Conservation (phyloP, 2,113 vertebrate species). For the Glareola pratincola region DNA sequence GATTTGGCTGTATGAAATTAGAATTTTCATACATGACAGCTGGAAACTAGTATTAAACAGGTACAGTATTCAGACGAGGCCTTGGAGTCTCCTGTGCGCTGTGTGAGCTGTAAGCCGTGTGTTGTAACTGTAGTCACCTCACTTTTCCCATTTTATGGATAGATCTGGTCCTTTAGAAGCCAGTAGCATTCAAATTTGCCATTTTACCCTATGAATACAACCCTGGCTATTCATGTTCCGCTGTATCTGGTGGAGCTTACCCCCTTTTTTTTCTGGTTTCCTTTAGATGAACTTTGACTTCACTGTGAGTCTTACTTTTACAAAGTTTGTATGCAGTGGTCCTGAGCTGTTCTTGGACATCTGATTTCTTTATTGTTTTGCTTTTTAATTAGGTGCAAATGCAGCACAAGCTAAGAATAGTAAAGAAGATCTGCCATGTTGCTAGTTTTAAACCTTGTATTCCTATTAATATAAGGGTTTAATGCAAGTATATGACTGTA, state of each 20-base stretch:
- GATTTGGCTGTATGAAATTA: background rate
- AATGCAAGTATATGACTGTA: no score
- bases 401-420: background rate
- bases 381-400: background rate
- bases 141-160: background rate
- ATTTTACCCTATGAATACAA: background rate
- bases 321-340: background rate
- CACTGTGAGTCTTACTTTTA: background rate
- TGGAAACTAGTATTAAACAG: background rate
- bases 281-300: background rate
- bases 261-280: background rate
- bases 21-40: background rate
- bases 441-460: background rate
- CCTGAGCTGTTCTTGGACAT: background rate
- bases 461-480: background rate
- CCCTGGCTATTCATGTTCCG: background rate
- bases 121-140: background rate
- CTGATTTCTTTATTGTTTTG: background rate
- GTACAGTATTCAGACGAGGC: background rate
- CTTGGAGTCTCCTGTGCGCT: background rate
- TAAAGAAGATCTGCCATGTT: background rate
- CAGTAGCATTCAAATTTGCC: background rate
- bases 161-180: background rate
- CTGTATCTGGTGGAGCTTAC: background rate
- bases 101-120: background rate